Evolutionary conservation across 2,113 vertebrate species (phyloP).

Genomic region (Hiodon tergisus): DNA sequence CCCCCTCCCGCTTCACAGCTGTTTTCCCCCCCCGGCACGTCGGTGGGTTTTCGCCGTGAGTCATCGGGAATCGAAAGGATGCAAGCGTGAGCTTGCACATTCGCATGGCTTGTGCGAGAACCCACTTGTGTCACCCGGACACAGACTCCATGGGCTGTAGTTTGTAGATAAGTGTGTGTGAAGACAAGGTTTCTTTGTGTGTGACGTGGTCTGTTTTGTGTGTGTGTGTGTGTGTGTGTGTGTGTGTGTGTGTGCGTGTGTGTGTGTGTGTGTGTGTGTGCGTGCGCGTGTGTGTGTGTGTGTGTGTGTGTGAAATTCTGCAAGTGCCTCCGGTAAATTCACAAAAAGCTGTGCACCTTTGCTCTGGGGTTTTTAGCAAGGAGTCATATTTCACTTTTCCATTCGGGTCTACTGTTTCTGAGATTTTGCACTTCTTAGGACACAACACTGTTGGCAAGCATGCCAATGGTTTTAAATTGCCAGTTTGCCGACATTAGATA

Average conservation of each 20-base stretch:
- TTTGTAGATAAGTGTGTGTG: conserved; percentile 23
- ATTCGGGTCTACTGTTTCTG: background rate
- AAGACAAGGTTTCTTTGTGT: conserved; percentile 13
- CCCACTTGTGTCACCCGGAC: conserved; percentile 11
- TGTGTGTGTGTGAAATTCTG: background rate
- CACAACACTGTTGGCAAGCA: background rate
- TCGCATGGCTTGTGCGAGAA: conserved; percentile 4
- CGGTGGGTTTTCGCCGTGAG: too few species aligned
- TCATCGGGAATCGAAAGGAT: background rate
- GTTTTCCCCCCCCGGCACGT: too few species aligned
- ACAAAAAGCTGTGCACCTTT: too few species aligned
- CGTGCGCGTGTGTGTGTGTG: conserved; percentile 6
- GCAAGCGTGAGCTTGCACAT: background rate
- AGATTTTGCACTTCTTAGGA: background rate
- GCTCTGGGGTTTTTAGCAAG: background rate
- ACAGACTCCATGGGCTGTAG: too few species aligned
- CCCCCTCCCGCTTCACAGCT: too few species aligned
- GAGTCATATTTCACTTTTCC: background rate
- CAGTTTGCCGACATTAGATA: conserved; percentile 11
- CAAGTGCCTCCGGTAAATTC: conserved; percentile 7
- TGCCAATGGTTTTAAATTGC: background rate
- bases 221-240: conserved; percentile 14
- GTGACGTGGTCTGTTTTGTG: background rate
- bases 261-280: conserved; percentile 26
- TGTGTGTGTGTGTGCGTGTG: background rate